Evolutionary conservation across 2,113 vertebrate genomes (phyloP).

Genomic region (Neotragus moschatus): DNA sequence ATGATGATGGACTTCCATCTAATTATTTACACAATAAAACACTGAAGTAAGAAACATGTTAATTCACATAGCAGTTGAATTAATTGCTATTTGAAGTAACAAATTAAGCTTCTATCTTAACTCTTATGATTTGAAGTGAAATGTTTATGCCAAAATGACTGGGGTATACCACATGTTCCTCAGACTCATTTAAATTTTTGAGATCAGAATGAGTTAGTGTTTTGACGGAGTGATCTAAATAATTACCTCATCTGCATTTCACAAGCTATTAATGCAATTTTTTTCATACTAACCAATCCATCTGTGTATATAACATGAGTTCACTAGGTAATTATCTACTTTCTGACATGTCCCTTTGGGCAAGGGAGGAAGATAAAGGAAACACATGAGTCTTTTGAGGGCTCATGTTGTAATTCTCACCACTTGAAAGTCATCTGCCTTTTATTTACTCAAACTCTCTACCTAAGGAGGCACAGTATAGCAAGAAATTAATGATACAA

Average conservation of each 20-base stretch:
- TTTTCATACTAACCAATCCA: conserved; percentile 27
- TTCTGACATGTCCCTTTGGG: conserved; percentile 36
- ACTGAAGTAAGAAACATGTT: conserved; percentile 21
- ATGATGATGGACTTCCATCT: background rate
- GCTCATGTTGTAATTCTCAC: background rate
- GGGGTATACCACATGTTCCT: conserved; percentile 50
- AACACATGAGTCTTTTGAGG: background rate
- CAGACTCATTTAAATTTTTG: conserved; percentile 52
- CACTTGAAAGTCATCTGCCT: conserved; percentile 26
- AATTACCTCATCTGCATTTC: conserved; percentile 67
- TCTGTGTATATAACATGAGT: conserved; percentile 56
- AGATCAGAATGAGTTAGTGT: conserved; percentile 57
- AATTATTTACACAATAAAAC: background rate
- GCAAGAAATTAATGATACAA: background rate
- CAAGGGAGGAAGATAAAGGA: conserved; percentile 23
- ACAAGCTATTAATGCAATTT: conserved; percentile 52
- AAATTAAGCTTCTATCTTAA: conserved; percentile 56
- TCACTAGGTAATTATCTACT: conserved; percentile 55
- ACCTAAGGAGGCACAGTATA: background rate
- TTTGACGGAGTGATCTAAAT: conserved; percentile 62
- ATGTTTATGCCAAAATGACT: conserved; percentile 58
- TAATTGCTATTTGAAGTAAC: conserved; percentile 59
- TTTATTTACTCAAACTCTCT: conserved; percentile 13
- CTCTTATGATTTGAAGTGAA: conserved; percentile 53
- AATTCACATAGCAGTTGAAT: conserved; percentile 32